Evolutionary conservation across 2,113 vertebrate genomes (phyloP), one percentile per base, ranked within the genome.

Genomic region (Pontoporia blainvillei): DNA sequence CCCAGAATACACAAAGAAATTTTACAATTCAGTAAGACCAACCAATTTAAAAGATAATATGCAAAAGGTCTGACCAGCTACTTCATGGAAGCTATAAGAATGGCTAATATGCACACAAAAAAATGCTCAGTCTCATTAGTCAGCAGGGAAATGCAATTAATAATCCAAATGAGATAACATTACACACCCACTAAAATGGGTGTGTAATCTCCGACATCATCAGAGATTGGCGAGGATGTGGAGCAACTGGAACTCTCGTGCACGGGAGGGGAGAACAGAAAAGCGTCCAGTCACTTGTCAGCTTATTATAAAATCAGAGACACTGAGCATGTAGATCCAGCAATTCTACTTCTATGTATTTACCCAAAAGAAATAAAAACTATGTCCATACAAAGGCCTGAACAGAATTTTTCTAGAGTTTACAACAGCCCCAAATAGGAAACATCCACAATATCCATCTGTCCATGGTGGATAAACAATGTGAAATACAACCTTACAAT

Each of bases 401-500:
- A 17, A 17, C 23, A 23, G 34, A 31, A 52, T 52, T 31, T 62
- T 61, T 39, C 44, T 15, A n/a, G 25, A 62, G 64, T 39, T 36
- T 11, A 36, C 9, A n/a, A 7, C 31, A 17, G 78, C 17, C 79
- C 34, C 34, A 83, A 61, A 39, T 3, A 59, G 18, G 52, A 92
- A 72, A 34, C 8, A 73, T 49, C 34, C 64, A 14, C 31, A 52
- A 49, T 23, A 31, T 39, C 54, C 5, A 2, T 20, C 8, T 29
- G 6, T 8, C 14, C 18, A 25, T 8, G 23, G 11, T 46, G 52
- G 44, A 44, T 72, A 34, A 71, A 72, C 27, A 73, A 4, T 34
- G 2, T 31, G 52, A 59, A 21, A 72, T 25, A 18, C 15, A 29
- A 49, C 27, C 15, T 31, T 0, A 1, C 8, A 39, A 4, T 0